phyloP scores from a whole-genome alignment of 2,797 vertebrate species.

The Carcharodon carcharias region DNA sequence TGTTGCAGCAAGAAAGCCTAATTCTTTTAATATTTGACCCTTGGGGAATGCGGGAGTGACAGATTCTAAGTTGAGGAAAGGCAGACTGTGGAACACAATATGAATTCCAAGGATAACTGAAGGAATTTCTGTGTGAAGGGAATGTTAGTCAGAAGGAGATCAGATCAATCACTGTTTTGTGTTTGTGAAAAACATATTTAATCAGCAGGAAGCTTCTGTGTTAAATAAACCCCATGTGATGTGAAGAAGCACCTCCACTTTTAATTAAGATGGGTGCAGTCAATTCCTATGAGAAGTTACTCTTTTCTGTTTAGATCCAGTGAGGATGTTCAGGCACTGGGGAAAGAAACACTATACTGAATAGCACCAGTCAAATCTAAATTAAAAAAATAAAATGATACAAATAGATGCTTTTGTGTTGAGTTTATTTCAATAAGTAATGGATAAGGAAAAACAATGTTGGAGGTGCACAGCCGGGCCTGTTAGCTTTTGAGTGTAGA shows the following conservation, averaged over 20 bases:
- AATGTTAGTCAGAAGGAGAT: slow-evolving; percentile 40
- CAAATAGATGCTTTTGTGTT: neutral
- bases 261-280: slow-evolving; percentile 47
- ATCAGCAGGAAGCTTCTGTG: slow-evolving; percentile 48
- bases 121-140: slow-evolving; percentile 31
- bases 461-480: neutral
- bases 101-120: slow-evolving; percentile 21
- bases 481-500: neutral
- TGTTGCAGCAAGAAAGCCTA: neutral
- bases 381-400: neutral
- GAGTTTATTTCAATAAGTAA: neutral
- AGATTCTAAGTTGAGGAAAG: neutral
- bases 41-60: slow-evolving; percentile 22
- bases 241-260: slow-evolving; percentile 46
- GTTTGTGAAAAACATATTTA: slow-evolving; percentile 43
- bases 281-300: slow-evolving; percentile 41
- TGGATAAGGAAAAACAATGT: neutral
- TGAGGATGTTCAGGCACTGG: neutral
- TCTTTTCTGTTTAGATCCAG: slow-evolving; percentile 31
- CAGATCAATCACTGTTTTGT: slow-evolving; percentile 31
- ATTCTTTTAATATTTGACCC: slow-evolving; percentile 11
- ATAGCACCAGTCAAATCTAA: neutral
- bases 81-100: neutral
- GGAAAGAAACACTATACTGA: neutral
- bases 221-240: slow-evolving; percentile 43